phyloP scores from a whole-genome alignment of 2,113 vertebrate genomes.

The Scopus umbretta region DNA sequence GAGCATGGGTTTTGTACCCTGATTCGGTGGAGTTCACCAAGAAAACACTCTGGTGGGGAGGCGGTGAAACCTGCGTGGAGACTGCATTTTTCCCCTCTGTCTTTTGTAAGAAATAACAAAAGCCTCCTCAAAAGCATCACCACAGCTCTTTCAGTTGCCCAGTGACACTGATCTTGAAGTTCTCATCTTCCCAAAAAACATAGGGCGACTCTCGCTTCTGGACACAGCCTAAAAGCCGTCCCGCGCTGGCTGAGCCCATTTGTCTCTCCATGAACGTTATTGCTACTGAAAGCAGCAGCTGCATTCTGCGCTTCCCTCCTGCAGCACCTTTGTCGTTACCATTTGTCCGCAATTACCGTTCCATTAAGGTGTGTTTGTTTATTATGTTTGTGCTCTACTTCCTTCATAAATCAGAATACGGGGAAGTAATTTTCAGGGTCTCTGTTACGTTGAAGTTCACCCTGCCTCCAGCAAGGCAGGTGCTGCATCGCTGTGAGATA shows the following conservation, averaged over 20 bases:
- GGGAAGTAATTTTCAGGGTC: neutral
- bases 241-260: neutral
- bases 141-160: neutral
- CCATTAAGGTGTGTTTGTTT: neutral
- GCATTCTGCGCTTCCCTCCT: fast-evolving
- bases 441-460: neutral
- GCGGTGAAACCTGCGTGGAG: neutral
- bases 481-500: neutral
- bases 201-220: neutral
- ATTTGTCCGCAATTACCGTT: fast-evolving
- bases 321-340: neutral
- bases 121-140: neutral
- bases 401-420: neutral
- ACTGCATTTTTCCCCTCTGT: neutral
- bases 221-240: neutral
- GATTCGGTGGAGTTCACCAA: neutral
- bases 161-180: neutral
- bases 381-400: neutral
- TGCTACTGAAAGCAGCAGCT: neutral
- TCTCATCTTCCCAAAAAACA: neutral
- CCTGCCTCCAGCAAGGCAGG: neutral
- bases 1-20: neutral
- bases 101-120: neutral
- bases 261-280: neutral
- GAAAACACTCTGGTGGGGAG: neutral